phyloP scores from a whole-genome alignment of 2,888 invertebrate species.

The Cepaea hortensis region DNA sequence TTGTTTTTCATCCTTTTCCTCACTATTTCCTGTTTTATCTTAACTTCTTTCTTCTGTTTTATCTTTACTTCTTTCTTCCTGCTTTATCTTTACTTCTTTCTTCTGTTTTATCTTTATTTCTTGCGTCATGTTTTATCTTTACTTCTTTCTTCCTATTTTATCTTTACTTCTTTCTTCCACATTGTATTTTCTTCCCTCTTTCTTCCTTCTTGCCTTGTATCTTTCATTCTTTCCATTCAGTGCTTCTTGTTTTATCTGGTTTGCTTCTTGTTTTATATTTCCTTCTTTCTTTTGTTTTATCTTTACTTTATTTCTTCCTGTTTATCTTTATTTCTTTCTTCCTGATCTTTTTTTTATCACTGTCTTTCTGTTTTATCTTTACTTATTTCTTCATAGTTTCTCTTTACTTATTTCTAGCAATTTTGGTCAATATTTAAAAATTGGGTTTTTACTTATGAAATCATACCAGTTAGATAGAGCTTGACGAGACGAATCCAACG shows the following conservation, averaged over 20 bases:
- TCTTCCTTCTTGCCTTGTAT: slow-evolving; percentile 24
- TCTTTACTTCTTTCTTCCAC: slow-evolving; percentile 25
- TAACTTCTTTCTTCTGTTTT: background rate
- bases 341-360: background rate
- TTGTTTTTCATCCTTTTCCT: background rate
- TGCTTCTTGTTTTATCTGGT: slow-evolving; percentile 39
- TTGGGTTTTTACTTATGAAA: no score
- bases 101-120: slow-evolving; percentile 1
- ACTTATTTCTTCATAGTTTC: background rate
- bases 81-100: background rate
- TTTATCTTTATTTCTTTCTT: background rate
- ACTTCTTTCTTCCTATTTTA: background rate
- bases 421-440: no score
- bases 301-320: background rate
- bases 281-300: background rate
- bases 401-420: no score
- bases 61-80: background rate
- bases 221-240: slow-evolving; percentile 32
- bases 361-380: background rate
- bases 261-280: background rate
- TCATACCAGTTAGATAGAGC: no score
- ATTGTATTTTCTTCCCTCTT: slow-evolving; percentile 14
- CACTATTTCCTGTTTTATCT: background rate
- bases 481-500: no score
- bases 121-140: background rate